A percentile compares a stretch with the other conserved stretches of the same genome.
phyloP scores from a whole-genome alignment of 2,113 vertebrate species.

The Sebastes schlegelii region DNA sequence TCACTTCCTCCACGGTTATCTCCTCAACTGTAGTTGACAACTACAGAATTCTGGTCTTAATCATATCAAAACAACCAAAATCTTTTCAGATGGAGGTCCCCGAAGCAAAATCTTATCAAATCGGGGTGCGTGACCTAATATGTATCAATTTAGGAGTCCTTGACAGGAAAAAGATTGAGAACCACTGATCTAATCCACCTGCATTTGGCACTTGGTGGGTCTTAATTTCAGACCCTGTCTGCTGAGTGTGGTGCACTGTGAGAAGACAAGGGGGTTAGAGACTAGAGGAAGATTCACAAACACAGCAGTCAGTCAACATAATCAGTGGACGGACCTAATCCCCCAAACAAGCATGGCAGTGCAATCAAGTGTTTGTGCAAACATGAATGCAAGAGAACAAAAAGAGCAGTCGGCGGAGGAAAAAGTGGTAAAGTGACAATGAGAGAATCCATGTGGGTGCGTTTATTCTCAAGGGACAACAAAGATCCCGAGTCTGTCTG shows the following conservation, averaged over 20 bases:
- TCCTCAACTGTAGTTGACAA: no score
- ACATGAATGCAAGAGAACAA: conserved; percentile 17
- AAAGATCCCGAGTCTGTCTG: conserved; percentile 27
- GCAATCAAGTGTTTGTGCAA: conserved; percentile 48
- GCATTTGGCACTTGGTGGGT: no score
- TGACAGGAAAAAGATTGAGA: no score
- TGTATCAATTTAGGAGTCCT: no score
- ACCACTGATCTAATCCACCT: no score
- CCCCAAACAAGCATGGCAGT: conserved; percentile 42
- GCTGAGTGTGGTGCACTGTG: conserved; percentile 8
- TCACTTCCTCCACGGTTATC: no score
- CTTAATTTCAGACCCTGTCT: no score
- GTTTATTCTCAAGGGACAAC: conserved; percentile 35
- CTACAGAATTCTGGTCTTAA: no score
- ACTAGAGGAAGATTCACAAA: conserved; percentile 16
- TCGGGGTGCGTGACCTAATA: no score
- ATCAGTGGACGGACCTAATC: conserved; percentile 61
- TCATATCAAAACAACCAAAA: no score
- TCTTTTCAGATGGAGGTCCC: no score
- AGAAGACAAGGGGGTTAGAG: conserved; percentile 12
- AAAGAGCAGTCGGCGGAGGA: conserved; percentile 2
- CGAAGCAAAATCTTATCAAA: no score
- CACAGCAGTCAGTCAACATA: conserved; percentile 48
- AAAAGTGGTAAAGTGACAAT: conserved; percentile 22
- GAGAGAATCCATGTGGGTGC: conserved; percentile 11